These are phyloP conservation scores for Pocillopora meandrina DNA, from an alignment of 92 coral and sea anemone species.

Conservation along the genomic window DNA sequence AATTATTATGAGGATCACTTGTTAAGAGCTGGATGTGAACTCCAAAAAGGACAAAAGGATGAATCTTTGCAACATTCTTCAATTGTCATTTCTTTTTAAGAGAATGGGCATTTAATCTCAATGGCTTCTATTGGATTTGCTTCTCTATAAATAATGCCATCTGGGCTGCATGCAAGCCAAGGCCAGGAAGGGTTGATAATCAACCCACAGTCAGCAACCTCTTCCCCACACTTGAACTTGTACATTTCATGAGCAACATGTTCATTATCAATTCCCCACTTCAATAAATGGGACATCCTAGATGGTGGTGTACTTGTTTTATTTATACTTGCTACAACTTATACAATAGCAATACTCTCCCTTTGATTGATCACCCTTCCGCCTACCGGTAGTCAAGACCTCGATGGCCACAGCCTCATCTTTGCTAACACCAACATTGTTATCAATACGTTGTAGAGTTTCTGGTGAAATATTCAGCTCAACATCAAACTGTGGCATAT, in stretches of 20 bases:
- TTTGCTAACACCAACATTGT: not conserved
- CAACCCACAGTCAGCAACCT: not conserved
- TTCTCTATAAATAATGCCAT: not conserved
- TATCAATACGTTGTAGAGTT: not conserved
- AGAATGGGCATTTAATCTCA: not conserved
- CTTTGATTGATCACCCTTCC: not conserved
- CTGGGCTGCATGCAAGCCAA: not conserved
- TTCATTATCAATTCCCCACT: not conserved
- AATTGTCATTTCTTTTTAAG: too few species aligned
- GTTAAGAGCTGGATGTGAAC: too few species aligned
- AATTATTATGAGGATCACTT: too few species aligned
- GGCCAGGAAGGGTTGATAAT: not conserved
- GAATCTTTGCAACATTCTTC: too few species aligned
- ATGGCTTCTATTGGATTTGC: not conserved
- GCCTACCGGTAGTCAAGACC: too few species aligned
- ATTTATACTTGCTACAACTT: not conserved
- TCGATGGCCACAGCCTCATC: not conserved
- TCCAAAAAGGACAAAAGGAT: too few species aligned
- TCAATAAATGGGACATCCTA: not conserved
- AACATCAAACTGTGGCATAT: not conserved
- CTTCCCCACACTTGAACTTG: not conserved
- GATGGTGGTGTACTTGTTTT: not conserved
- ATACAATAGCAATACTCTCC: not conserved
- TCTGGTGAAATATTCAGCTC: not conserved
- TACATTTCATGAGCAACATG: not conserved